Evolutionary conservation across 2,113 vertebrate species (phyloP).

Genomic region (Solenodon paradoxus): DNA sequence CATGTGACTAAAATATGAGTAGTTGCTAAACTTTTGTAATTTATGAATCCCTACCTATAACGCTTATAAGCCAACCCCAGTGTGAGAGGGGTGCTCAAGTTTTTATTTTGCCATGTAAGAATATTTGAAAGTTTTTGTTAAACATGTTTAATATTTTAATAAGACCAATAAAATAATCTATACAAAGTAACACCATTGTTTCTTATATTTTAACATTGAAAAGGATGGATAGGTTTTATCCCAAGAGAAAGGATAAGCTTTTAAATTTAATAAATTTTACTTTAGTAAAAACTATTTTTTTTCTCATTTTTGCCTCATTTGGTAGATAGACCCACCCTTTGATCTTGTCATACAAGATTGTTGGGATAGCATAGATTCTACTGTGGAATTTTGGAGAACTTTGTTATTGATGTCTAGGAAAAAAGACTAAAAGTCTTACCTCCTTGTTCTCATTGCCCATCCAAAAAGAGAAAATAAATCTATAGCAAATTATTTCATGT

Average conservation of each 20-base stretch:
- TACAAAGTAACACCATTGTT: background rate
- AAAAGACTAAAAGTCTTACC: background rate
- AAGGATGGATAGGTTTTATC: background rate
- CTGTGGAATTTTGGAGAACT: background rate
- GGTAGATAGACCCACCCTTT: background rate
- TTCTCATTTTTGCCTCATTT: background rate
- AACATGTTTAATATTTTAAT: background rate
- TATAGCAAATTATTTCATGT: background rate
- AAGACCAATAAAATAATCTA: background rate
- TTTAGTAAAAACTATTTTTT: background rate
- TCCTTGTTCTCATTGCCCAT: background rate
- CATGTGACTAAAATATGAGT: background rate
- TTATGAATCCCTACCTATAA: background rate
- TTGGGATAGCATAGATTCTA: background rate
- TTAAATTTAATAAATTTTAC: background rate
- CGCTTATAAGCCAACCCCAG: background rate
- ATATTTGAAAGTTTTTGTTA: background rate
- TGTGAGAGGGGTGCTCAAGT: background rate
- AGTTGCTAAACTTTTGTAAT: background rate
- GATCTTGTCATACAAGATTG: background rate
- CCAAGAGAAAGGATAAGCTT: background rate
- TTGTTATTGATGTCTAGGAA: background rate
- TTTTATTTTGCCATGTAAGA: conserved; percentile 27
- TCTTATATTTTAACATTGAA: conserved; percentile 9
- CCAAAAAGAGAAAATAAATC: background rate